Conservation (phyloP, 2,888 invertebrate genomes). For the Cabera pusaria region DNA sequence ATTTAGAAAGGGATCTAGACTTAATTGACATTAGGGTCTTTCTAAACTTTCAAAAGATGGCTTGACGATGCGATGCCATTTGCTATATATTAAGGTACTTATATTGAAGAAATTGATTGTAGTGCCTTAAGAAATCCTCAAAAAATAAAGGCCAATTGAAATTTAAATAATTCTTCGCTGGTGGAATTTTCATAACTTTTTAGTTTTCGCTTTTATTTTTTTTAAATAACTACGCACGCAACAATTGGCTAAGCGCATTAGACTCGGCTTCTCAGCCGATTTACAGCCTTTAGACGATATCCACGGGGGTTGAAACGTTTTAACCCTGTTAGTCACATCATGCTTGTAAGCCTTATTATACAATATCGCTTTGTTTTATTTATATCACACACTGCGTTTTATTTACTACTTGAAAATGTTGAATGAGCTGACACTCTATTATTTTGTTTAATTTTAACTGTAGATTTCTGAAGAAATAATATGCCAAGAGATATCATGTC, state of each 20-base stretch:
- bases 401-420: too few species aligned
- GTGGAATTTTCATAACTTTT: conserved; percentile 29
- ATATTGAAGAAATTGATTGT: too few species aligned
- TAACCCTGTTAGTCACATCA: conserved; percentile 5
- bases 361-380: conserved; percentile 6
- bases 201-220: conserved; percentile 45
- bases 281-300: conserved; percentile 64
- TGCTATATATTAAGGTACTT: not conserved
- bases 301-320: too few species aligned
- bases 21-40: too few species aligned
- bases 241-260: conserved; percentile 59
- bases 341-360: conserved; percentile 13
- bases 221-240: conserved; percentile 63
- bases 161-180: conserved; percentile 14
- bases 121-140: too few species aligned
- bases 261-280: conserved; percentile 32
- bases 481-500: too few species aligned
- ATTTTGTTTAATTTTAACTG: too few species aligned
- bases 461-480: too few species aligned
- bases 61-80: conserved; percentile 3
- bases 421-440: conserved; percentile 1
- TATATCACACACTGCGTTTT: too few species aligned
- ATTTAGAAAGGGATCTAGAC: too few species aligned
- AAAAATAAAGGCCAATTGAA: conserved; percentile 2
- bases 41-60: too few species aligned